Evolutionary conservation across 2,113 vertebrate genomes (phyloP).

Genomic region (Leptodactylus fuscus): DNA sequence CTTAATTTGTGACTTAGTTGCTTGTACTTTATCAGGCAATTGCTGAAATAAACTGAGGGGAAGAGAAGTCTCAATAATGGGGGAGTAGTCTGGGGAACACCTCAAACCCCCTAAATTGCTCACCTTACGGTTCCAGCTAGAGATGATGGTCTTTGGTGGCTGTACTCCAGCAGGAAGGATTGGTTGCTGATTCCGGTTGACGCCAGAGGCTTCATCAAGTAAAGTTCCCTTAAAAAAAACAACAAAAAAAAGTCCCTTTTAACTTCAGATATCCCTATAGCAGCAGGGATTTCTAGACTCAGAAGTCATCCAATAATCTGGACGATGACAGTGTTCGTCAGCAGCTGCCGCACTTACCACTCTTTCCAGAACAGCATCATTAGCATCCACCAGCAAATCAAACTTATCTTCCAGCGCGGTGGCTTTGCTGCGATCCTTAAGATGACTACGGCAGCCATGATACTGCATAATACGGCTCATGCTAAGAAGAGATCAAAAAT

Average conservation of each 20-base stretch:
- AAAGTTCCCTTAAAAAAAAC: slow-evolving; percentile 85
- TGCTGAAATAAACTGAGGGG: too few species aligned
- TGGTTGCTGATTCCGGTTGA: slow-evolving; percentile 89
- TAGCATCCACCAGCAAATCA: slow-evolving; percentile 92
- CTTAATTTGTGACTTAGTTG: too few species aligned
- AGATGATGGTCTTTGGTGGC: slow-evolving; percentile 89
- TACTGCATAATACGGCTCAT: slow-evolving; percentile 95
- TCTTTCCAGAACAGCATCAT: slow-evolving; percentile 91
- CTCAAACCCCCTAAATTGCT: slow-evolving; percentile 50
- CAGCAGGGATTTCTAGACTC: not conserved
- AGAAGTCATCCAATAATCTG: not conserved
- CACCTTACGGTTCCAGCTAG: slow-evolving; percentile 98
- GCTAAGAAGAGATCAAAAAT: slow-evolving; percentile 71
- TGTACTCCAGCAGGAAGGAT: slow-evolving; percentile 89
- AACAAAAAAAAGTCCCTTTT: slow-evolving; percentile 21
- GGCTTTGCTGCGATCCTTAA: slow-evolving; percentile 80
- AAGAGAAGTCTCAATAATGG: too few species aligned
- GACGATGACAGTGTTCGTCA: too few species aligned
- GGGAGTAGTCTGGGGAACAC: not conserved
- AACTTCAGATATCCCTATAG: not conserved
- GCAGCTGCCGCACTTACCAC: slow-evolving; percentile 82
- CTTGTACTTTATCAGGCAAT: too few species aligned
- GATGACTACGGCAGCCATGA: slow-evolving; percentile 86
- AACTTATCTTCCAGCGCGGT: slow-evolving; percentile 91
- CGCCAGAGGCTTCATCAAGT: slow-evolving; percentile 90